These are phyloP conservation scores for Umimayanthus kanabou DNA, from an alignment of 92 coral and sea anemone genomes.

Conservation along the genomic window DNA sequence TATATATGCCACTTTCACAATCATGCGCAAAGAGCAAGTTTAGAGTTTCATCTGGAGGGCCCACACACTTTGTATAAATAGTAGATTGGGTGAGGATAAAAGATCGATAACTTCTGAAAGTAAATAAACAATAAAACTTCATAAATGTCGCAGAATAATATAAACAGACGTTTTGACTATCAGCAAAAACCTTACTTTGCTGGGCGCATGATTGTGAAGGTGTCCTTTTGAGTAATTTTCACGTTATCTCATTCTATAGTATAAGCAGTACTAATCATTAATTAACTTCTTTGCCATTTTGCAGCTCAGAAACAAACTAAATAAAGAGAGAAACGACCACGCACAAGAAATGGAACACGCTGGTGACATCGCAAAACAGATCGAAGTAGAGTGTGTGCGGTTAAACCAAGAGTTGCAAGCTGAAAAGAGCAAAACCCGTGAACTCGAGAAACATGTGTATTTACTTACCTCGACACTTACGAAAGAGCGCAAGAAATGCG, in stretches of 20 bases:
- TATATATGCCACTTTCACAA: no score
- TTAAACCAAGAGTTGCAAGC: constrained; percentile 65
- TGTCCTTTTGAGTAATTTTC: neutral
- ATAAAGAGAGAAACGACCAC: constrained; percentile 43
- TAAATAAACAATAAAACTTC: no score
- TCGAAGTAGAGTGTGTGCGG: constrained; percentile 76
- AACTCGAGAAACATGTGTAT: constrained; percentile 73
- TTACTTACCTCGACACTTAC: constrained; percentile 59
- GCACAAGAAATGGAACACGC: constrained; percentile 25
- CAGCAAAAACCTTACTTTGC: no score
- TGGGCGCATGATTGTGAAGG: no score
- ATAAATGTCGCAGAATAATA: no score
- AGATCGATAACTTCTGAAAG: no score
- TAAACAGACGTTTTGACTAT: no score
- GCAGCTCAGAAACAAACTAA: constrained; percentile 51
- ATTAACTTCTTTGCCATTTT: neutral
- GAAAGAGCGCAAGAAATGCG: constrained; percentile 79
- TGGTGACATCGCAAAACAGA: constrained; percentile 17
- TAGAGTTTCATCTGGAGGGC: no score
- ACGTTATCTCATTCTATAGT: neutral
- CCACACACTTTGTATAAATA: no score
- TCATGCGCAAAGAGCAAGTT: no score
- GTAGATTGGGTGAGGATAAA: no score
- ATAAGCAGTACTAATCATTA: neutral
- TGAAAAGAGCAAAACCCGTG: constrained; percentile 76